A percentile compares a stretch with the other conserved stretches of the same genome.
Conservation (phyloP, 1,140 invertebrate species). For the Paraescarpia echinospica region DNA sequence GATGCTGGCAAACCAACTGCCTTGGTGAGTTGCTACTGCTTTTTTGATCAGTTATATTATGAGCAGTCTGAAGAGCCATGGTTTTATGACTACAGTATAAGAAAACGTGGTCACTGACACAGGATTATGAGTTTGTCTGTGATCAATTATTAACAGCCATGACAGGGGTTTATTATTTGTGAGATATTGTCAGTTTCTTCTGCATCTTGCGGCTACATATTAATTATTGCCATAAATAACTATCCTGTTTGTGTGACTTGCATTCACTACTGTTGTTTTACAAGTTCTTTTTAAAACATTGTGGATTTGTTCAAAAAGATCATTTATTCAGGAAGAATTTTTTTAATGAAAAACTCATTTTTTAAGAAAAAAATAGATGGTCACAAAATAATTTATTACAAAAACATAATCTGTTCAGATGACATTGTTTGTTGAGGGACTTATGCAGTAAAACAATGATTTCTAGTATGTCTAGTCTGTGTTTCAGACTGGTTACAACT, state of each 20-base stretch:
- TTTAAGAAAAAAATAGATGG: not conserved
- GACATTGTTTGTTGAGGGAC: no score
- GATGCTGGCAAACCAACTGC: slow-evolving; percentile 86
- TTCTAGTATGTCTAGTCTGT: not conserved
- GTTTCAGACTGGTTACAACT: not conserved
- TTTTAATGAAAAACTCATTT: not conserved
- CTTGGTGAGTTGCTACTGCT: slow-evolving; percentile 48
- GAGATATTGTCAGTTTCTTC: not conserved
- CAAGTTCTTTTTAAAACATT: not conserved
- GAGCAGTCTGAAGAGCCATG: not conserved
- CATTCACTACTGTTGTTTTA: no score
- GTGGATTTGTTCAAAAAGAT: not conserved
- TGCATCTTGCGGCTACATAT: no score
- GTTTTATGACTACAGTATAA: not conserved
- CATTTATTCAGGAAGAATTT: not conserved
- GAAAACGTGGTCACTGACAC: not conserved
- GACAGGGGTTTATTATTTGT: not conserved
- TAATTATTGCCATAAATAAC: no score
- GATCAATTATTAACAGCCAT: not conserved
- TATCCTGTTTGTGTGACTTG: not conserved
- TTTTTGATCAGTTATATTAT: not conserved
- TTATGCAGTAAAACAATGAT: no score
- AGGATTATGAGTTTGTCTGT: not conserved
- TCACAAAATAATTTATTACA: not conserved
- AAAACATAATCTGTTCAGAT: not conserved